A percentile compares a stretch with the other conserved stretches of the same genome.
Conservation (phyloP, 92 coral and sea anemone genomes). For the Umimayanthus chanpuru region DNA sequence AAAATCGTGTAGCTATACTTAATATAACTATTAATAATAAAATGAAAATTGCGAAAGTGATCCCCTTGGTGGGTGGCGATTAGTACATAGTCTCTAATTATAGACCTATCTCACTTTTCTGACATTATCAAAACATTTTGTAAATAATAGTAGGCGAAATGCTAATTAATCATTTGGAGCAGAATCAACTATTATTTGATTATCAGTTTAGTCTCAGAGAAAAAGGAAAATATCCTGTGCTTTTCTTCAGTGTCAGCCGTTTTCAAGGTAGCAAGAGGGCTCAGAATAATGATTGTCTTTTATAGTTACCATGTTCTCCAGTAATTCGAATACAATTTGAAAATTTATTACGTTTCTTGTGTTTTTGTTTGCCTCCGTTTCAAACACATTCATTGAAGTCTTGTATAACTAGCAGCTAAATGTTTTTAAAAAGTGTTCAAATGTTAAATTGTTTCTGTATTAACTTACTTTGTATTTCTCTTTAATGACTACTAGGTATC, state of each 20-base stretch:
- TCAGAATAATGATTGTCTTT: neutral
- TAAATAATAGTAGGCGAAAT: neutral
- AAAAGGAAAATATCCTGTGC: neutral
- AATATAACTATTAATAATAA: neutral
- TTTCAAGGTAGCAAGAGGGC: constrained; percentile 4
- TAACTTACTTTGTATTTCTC: constrained; percentile 6
- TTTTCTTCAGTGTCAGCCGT: constrained; percentile 9
- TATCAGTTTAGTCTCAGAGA: constrained; percentile 3
- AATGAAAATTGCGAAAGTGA: constrained; percentile 6
- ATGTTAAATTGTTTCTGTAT: constrained; percentile 4
- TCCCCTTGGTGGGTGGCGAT: constrained; percentile 8
- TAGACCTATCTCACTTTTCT: constrained; percentile 7
- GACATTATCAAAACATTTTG: constrained; percentile 1
- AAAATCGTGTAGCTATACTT: constrained; percentile 1
- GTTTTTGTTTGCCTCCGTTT: constrained; percentile 8
- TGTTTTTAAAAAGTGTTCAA: constrained; percentile 5
- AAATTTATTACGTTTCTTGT: constrained; percentile 5
- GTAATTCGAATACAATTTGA: constrained; percentile 6
- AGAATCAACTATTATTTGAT: neutral
- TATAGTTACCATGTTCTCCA: constrained; percentile 7
- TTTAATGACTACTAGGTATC: constrained; percentile 6
- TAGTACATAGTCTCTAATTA: constrained; percentile 6
- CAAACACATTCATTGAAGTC: constrained; percentile 7
- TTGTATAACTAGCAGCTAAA: constrained; percentile 6
- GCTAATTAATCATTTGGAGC: constrained; percentile 6